Base-by-base conservation (phyloP, 2,113 vertebrate species). In the Oxyruncus cristatus region DNA sequence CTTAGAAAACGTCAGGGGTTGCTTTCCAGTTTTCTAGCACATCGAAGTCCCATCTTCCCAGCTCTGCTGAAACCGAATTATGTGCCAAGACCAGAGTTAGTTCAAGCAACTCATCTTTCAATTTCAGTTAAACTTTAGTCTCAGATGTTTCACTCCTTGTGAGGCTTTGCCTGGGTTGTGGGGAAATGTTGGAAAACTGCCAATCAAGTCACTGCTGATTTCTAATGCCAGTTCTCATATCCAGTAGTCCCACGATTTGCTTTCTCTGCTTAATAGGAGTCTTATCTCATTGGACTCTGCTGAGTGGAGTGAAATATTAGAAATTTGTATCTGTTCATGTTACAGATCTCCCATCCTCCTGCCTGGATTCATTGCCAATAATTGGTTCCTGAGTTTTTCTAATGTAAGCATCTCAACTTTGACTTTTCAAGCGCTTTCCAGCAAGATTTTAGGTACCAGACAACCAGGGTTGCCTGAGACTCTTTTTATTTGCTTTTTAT, bases 231-330 rank as follows among this genome's bases (percentile, higher is more conserved):
- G n/a, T 66, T 95, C 61, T 78, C n/a, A 42, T 61, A 56, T 37
- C 49, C 32, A 79, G 5, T 76, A 79, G 37, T 66, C 67, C 74
- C 46, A 66, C 27, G 55, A 44, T 70, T 89, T 88, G 67, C 81
- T 81, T 85, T 91, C 85, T 68, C 63, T 76, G 71, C 67, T 89
- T 81, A 88, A 70, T 39, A 76, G 35, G 65, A 74, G 33, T 62
- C 81, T 94, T 96, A 94, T 76, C 95, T 85, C 67, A 53, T 13
- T 55, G 46, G 55, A 46, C 28, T 85, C 63, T 73, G 81, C 78
- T 93, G 84, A 96, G 70, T 79, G 46, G 44, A 70, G 49, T 77
- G 91, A 91, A 95, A 95, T n/a, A 44, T 81, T 90, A 93, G 79
- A 95, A 72, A 68, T 67, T 23, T 59, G 2, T 82, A 20, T 37